A percentile compares a stretch with the other conserved stretches of the same genome.
Conservation (phyloP, 2,888 invertebrate species). For the Idaea biselata region DNA sequence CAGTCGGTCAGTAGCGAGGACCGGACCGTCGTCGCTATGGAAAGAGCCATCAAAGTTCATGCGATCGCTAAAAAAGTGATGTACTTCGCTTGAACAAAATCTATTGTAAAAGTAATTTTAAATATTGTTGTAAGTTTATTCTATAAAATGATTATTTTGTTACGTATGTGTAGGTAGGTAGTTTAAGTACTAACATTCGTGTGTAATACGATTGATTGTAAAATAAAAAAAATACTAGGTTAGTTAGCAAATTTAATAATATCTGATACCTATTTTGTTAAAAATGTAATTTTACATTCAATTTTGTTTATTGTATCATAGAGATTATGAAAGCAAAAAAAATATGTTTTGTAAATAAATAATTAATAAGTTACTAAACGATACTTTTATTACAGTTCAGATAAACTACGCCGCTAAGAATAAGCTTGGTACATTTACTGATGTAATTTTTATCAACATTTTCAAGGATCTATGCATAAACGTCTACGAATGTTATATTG, state of each 20-base stretch:
- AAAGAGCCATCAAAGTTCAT: slow-evolving; percentile 99
- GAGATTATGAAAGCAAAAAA: slow-evolving; percentile 12
- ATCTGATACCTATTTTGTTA: neutral
- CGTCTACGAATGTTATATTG: neutral
- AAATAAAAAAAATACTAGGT: neutral
- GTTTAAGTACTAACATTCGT: neutral
- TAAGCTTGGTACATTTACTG: neutral
- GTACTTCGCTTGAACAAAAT: slow-evolving; percentile 93
- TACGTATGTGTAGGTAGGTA: neutral
- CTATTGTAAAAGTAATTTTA: neutral
- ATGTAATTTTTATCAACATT: neutral
- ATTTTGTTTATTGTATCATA: slow-evolving; percentile 10
- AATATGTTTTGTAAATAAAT: slow-evolving; percentile 17
- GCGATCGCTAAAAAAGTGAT: slow-evolving; percentile 99
- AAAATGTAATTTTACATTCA: neutral
- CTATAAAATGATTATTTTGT: neutral
- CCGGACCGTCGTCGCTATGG: slow-evolving; percentile 98
- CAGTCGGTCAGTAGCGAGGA: slow-evolving; percentile 99
- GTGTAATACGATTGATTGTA: neutral
- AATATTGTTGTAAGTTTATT: neutral
- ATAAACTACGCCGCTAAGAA: neutral
- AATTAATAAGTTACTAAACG: slow-evolving; percentile 8
- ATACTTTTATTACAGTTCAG: neutral
- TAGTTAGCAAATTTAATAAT: neutral
- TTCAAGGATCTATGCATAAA: too few species aligned